Conservation (phyloP, 92 coral and sea anemone genomes). For the Phenganax stokvisi region DNA sequence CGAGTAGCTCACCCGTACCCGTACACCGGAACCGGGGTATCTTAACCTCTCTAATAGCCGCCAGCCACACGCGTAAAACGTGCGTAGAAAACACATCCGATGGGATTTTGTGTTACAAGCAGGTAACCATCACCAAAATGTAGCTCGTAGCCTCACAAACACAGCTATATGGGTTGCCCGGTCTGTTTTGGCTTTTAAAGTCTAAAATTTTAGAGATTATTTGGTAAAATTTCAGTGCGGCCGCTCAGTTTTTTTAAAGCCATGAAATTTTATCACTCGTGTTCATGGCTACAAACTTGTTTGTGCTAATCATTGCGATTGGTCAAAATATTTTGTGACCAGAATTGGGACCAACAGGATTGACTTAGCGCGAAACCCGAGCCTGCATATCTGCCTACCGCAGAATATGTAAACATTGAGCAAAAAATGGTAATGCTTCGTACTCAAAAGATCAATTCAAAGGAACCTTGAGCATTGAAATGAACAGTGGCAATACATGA, state of each 20-base stretch:
- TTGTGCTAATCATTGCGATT: neutral
- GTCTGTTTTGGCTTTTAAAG: neutral
- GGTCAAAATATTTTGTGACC: neutral
- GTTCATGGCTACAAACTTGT: no score
- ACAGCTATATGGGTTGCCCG: constrained; percentile 9
- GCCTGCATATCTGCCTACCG: neutral
- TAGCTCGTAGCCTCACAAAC: constrained; percentile 1
- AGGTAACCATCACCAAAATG: neutral
- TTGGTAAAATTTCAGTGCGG: neutral
- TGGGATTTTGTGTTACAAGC: constrained; percentile 1
- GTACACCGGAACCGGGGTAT: no score
- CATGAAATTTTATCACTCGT: no score
- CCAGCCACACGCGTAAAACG: constrained; percentile 6
- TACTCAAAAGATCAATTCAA: constrained; percentile 4
- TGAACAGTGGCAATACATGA: no score
- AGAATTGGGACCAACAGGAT: neutral
- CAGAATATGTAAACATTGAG: neutral
- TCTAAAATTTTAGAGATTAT: neutral
- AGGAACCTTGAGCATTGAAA: neutral
- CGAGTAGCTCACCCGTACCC: no score
- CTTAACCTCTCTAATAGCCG: neutral
- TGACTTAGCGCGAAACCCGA: neutral
- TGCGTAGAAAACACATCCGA: neutral
- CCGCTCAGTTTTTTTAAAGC: neutral
- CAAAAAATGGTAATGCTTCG: neutral